Base-by-base conservation (phyloP, 2,797 vertebrate species). In the Periophthalmus magnuspinnatus region DNA sequence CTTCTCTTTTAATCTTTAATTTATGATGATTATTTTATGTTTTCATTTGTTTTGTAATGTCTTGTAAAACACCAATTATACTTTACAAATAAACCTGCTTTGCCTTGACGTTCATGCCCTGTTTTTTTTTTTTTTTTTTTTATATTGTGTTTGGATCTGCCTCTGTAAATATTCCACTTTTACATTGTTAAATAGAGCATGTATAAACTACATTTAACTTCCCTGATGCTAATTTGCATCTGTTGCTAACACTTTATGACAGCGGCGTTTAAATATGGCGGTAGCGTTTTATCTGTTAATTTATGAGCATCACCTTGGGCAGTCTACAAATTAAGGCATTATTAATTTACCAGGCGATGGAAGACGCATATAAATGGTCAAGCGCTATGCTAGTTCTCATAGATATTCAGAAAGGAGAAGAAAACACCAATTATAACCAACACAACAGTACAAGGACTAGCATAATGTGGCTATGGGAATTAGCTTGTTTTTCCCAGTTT, bases 371-470 rank as follows among this genome's bases (percentile, higher is more conserved):
- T 68, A 78, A 68, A 78, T 75, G 68, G 71, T 68, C 74, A 73
- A 50, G 65, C 69, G 71, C 79, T 36, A 72, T 79, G 71, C 78
- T 75, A 74, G 61, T 76, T 72, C 77, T 38, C 22, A n/a, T 33
- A 47, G 14, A 48, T 52, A 76, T 52, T 71, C 54, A 72, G 45
- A 64, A 69, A 80, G 60, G 71, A 80, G 79, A 76, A 73, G 71
- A 86, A 82, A 80, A 81, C 68, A 52, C 11, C 77, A 78, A 71
- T 75, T 74, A 83, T 85, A 75, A 81, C 68, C 76, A 32, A 36
- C 66, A 70, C 69, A 67, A 6, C 69, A 68, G 71, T 60, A 72
- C 67, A 77, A 83, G 72, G 62, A 78, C 66, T 76, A 69, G 73
- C 71, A 81, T 74, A 73, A 83, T 81, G 69, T 75, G 67, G 52